Percentiles rank a stretch among this genome's conserved stretches.
Conservation (phyloP, 2,797 vertebrate species). For the Spinus pinus region DNA sequence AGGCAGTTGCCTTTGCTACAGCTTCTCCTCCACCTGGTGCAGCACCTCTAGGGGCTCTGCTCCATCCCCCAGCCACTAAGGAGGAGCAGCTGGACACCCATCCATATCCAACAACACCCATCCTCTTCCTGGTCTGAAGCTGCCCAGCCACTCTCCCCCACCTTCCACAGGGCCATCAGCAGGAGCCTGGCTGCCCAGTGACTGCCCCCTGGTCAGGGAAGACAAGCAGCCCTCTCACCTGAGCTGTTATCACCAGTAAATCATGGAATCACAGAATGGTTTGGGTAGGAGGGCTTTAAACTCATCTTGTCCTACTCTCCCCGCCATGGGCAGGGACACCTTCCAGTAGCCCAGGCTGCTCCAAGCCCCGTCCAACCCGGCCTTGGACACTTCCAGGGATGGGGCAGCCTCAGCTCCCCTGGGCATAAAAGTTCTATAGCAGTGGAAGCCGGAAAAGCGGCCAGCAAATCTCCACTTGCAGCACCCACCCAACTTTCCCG, state of each 20-base stretch:
- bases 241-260: background rate
- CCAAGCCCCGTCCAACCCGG: background rate
- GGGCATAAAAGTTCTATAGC: accelerated
- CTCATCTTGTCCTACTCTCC: accelerated
- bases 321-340: background rate
- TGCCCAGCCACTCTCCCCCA: background rate
- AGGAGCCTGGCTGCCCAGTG: background rate
- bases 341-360: background rate
- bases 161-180: background rate
- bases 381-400: background rate
- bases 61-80: no score
- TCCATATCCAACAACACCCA: background rate
- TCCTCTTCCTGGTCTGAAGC: background rate
- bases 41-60: accelerated
- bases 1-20: background rate
- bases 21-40: background rate
- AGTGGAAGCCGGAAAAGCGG: accelerated
- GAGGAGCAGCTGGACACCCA: background rate
- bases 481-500: background rate
- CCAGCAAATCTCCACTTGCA: background rate
- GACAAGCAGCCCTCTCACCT: background rate
- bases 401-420: background rate
- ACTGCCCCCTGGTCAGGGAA: no score
- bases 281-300: background rate
- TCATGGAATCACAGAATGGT: accelerated